A percentile compares a stretch with the other conserved stretches of the same genome.
phyloP scores from a whole-genome alignment of 2,113 vertebrate genomes.

The Apistogramma diplotaenia region DNA sequence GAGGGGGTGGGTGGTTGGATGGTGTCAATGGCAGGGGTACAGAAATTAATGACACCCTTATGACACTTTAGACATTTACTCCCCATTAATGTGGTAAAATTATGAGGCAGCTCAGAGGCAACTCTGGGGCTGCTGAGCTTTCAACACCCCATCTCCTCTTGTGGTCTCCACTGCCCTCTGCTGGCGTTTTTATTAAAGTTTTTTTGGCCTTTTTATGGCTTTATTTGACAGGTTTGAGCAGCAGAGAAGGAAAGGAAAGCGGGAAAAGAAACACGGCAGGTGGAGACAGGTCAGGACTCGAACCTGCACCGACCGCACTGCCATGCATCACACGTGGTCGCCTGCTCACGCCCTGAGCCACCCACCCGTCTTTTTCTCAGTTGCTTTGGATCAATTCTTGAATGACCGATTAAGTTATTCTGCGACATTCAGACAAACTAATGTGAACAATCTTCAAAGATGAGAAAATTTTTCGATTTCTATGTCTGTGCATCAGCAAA shows the following conservation, averaged over 20 bases:
- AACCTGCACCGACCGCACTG: too few species aligned
- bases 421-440: not conserved
- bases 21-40: not conserved
- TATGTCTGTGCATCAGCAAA: not conserved
- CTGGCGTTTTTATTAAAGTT: too few species aligned
- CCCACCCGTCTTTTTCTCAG: not conserved
- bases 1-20: not conserved
- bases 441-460: not conserved
- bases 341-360: too few species aligned
- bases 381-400: not conserved
- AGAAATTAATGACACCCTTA: too few species aligned
- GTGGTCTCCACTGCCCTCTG: constrained; percentile 50
- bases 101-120: not conserved
- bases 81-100: not conserved
- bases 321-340: too few species aligned
- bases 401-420: not conserved
- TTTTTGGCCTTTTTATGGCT: too few species aligned
- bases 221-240: too few species aligned
- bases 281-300: too few species aligned
- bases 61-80: not conserved
- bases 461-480: not conserved
- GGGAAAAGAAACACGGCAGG: too few species aligned
- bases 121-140: not conserved
- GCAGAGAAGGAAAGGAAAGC: too few species aligned
- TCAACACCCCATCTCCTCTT: not conserved